Evolutionary conservation across 2,113 vertebrate species (phyloP), one percentile per base, ranked within the genome.

Genomic region (Corythaeola cristata): DNA sequence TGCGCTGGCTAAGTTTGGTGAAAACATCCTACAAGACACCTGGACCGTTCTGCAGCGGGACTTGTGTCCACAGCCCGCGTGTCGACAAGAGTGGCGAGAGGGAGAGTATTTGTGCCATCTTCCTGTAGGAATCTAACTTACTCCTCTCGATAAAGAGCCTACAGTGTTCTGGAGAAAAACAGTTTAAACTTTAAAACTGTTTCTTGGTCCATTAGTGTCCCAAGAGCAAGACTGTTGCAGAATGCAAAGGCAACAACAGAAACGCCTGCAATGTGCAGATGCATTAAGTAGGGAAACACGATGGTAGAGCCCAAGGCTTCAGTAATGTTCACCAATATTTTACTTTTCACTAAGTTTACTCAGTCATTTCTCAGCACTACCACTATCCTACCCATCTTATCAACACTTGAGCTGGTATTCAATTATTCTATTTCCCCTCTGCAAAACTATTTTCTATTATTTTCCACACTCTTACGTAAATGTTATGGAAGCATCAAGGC

Each of bases 181-280:
- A 32, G 23, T n/a, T 39, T n/a, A 20, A 60, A 28, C 13, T 50
- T 60, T 17, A n/a, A 49, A 68, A 55, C 6, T 12, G 5, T 24
- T 60, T 73, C 17, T 18, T 44, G 14, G 18, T 23, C 64, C 39
- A 8, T 5, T 22, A 50, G 12, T 1, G 5, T 37, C 39, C 45
- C 28, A 17, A 67, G 32, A 59, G 7, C 45, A 47, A 32, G 23
- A n/a, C 6, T 4, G 17, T 2, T 74, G 60, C 52, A 58, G 35
- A 77, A 6, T 5, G 41, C 27, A n/a, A n/a, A 79, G 58, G 39
- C 4, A 33, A 45, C 13, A 58, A 8, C 55, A 75, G 33, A 39
- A 90, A 39, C 3, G 3, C 13, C n/a, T 24, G 67, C 0, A 1
- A 27, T 0, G 4, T 6, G 55, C 33, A 53, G 39, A 13, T 7